A percentile compares a stretch with the other conserved stretches of the same genome.
Conservation (phyloP, 1,140 invertebrate genomes). For the Choristoneura fumiferana region DNA sequence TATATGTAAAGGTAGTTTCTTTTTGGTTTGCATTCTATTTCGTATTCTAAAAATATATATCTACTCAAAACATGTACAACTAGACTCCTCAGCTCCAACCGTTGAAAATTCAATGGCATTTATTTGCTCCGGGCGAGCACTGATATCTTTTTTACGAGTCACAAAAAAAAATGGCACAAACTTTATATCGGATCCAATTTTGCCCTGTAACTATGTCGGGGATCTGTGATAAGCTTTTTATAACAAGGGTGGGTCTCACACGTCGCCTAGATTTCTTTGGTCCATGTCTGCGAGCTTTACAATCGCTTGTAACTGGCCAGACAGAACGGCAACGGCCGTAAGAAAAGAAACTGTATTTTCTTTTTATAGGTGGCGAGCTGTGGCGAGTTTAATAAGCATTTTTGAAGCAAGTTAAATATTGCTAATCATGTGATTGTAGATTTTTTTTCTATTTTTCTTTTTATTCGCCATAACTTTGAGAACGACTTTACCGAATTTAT, state of each 20-base stretch:
- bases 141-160: slow-evolving; percentile 55
- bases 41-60: no score
- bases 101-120: slow-evolving; percentile 58
- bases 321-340: not conserved
- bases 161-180: slow-evolving; percentile 52
- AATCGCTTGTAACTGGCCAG: slow-evolving; percentile 5
- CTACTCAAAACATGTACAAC: no score
- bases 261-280: not conserved
- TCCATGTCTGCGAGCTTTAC: not conserved
- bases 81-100: slow-evolving; percentile 28
- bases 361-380: no score
- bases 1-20: no score
- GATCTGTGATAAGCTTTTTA: slow-evolving; percentile 56
- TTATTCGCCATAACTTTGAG: no score
- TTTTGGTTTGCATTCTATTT: no score
- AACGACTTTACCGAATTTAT: no score
- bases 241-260: slow-evolving; percentile 36
- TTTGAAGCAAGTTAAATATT: no score
- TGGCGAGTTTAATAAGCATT: no score
- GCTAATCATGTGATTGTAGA: no score
- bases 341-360: no score
- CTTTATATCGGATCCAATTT: slow-evolving; percentile 59
- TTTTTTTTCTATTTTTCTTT: no score
- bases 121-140: slow-evolving; percentile 36
- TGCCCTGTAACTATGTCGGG: slow-evolving; percentile 46